Conservation (phyloP, 1,140 invertebrate genomes). For the Octopus sinensis region DNA sequence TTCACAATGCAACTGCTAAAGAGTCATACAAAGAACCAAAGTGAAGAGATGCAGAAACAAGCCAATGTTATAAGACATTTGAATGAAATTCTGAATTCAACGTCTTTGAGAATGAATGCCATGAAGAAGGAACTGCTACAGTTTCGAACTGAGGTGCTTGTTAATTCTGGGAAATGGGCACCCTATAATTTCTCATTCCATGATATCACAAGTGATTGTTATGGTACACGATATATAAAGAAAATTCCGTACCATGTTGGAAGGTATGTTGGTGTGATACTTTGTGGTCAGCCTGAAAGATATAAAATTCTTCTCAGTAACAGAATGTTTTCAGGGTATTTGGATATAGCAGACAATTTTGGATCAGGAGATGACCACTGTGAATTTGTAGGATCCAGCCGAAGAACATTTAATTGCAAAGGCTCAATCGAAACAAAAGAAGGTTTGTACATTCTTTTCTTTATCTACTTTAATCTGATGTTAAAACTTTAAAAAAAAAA, state of each 20-base stretch:
- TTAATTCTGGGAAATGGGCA: constrained; percentile 33
- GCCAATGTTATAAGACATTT: constrained; percentile 17
- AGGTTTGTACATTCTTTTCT: too few relatives aligned
- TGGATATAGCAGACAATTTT: constrained; percentile 43
- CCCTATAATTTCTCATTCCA: constrained; percentile 39
- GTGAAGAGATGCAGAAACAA: constrained; percentile 21
- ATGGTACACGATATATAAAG: constrained; percentile 39
- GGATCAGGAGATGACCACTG: constrained; percentile 50
- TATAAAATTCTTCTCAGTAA: constrained; percentile 50
- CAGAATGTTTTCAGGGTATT: constrained; percentile 36
- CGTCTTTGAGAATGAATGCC: constrained; percentile 12
- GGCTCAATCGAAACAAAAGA: too few relatives aligned
- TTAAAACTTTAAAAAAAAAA: too few relatives aligned
- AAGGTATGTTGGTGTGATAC: constrained; percentile 44
- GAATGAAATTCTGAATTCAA: constrained; percentile 13
- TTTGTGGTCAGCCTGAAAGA: constrained; percentile 33
- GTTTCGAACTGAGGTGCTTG: not conserved
- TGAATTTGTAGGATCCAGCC: constrained; percentile 46
- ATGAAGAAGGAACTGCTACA: constrained; percentile 23
- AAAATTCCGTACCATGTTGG: constrained; percentile 30
- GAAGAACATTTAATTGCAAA: not conserved
- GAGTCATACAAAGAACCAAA: constrained; percentile 18
- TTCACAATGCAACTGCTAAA: constrained; percentile 7
- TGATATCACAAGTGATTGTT: constrained; percentile 34
- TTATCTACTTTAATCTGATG: too few relatives aligned